phyloP scores from a whole-genome alignment of 1,140 invertebrate species.

The Penaeus japonicus region DNA sequence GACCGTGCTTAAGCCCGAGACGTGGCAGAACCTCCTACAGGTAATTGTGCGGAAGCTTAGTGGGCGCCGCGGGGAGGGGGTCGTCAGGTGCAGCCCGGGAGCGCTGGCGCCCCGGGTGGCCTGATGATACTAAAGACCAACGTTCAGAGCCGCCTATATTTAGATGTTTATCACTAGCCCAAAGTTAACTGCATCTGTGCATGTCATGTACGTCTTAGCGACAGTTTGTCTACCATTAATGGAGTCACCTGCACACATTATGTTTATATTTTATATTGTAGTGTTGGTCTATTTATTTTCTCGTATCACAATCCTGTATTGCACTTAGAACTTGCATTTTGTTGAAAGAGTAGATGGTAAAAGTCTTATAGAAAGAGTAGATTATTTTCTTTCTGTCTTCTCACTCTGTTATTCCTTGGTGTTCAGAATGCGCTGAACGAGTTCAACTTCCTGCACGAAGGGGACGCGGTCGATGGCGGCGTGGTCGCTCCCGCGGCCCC shows the following conservation, averaged over 20 bases:
- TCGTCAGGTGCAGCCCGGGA: background rate
- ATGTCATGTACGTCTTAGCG: no score
- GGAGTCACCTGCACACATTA: no score
- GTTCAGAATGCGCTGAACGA: conserved; percentile 81
- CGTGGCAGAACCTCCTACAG: conserved; percentile 57
- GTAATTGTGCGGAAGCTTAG: background rate
- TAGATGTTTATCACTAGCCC: no score
- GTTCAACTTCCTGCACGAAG: conserved; percentile 87
- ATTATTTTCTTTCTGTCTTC: conserved; percentile 27
- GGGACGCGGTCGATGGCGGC: conserved; percentile 61
- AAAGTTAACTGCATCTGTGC: no score
- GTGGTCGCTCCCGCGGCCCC: conserved; percentile 68
- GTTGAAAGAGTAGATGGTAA: background rate
- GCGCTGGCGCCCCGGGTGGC: background rate
- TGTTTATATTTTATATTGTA: background rate
- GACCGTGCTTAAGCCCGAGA: conserved; percentile 48
- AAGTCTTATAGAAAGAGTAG: conserved; percentile 4
- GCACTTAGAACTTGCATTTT: background rate
- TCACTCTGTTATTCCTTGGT: conserved; percentile 62
- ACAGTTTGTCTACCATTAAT: no score
- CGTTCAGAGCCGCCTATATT: no score
- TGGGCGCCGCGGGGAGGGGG: no score
- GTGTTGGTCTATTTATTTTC: background rate
- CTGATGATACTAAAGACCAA: no score
- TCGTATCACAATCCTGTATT: background rate